Base-by-base conservation (phyloP, 2,797 vertebrate genomes). In the Tokudaia tokunoshimensis region DNA sequence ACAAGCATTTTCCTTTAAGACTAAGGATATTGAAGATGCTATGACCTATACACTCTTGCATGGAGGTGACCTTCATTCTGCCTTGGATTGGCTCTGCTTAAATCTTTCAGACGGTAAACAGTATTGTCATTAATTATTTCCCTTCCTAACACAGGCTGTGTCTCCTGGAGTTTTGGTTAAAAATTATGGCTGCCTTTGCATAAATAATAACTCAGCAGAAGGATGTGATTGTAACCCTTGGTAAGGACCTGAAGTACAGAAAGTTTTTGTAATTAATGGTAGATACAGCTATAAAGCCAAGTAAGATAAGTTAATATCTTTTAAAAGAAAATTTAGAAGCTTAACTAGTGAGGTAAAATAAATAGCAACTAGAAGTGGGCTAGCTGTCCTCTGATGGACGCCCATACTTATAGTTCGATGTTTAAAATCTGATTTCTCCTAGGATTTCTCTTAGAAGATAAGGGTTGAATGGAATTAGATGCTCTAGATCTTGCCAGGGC, bases 71-170 rank as follows among this genome's bases (percentile, higher is more conserved):
- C 99, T 99, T 84, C 99, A 99, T 98, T 99, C 99, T 82, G 99
- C 99, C 7, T 99, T 99, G 65, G 99, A 99, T 67, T 99, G 99
- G 99, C 99, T 99, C 88, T 99, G 99, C 98, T 99, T 99, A 92
- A 99, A 99, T 95, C 99, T 99, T 91, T 98, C 98, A 94, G 99
- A 99, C 44, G 99, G 99, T 99, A 99, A 98, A 94, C 59, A 44
- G 9, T 31, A 41, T 55, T n/a, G 7, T 87, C 81, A 34, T 89
- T 81, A 82, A 52, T 50, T 74, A 59, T 93, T 95, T 84, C 22
- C 34, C 24, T 92, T 90, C 90, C 86, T 91, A 24, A 97, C 70
- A 63, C 31, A 24, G 63, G 65, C 63, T 83, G 10, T 82, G 6
- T 94, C 31, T 93, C 70, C 26, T 94, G 29, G n/a, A 9, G 92